Percentiles rank a stretch among this genome's conserved stretches.
phyloP scores from a whole-genome alignment of 2,888 invertebrate genomes.

The Odiellus spinosus region DNA sequence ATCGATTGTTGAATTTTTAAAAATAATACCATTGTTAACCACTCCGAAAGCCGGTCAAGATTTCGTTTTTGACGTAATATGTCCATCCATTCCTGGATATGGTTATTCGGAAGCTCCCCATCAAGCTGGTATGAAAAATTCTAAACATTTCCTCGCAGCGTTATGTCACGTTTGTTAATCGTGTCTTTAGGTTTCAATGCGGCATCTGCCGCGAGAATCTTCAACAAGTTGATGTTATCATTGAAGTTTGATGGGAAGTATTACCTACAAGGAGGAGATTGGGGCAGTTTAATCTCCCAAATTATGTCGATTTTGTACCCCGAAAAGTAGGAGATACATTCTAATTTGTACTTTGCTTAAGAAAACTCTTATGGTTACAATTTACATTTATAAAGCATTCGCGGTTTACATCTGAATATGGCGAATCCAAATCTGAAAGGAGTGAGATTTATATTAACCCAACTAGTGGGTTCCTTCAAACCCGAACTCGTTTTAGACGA shows the following conservation, averaged over 20 bases:
- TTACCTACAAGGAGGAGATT: slow-evolving; percentile 64
- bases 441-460: slow-evolving; percentile 13
- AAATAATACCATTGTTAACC: slow-evolving; percentile 48
- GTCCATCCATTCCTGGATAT: slow-evolving; percentile 39
- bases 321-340: slow-evolving; percentile 27
- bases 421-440: slow-evolving; percentile 26
- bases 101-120: slow-evolving; percentile 40
- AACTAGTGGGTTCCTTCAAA: slow-evolving; percentile 22
- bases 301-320: slow-evolving; percentile 49
- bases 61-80: slow-evolving; percentile 48
- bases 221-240: slow-evolving; percentile 50
- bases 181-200: slow-evolving; percentile 20
- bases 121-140: slow-evolving; percentile 47
- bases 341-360: slow-evolving; percentile 13
- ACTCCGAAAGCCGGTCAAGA: slow-evolving; percentile 36
- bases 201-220: slow-evolving; percentile 32
- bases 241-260: slow-evolving; percentile 43
- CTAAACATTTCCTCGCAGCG: no score
- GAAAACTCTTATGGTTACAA: not conserved
- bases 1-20: slow-evolving; percentile 60
- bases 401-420: slow-evolving; percentile 49
- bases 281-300: slow-evolving; percentile 51
- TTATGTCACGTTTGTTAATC: no score
- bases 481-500: slow-evolving; percentile 23
- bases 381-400: slow-evolving; percentile 27